Evolutionary conservation across 92 coral and sea anemone genomes (phyloP).

Genomic region (Paragorgia papillata): DNA sequence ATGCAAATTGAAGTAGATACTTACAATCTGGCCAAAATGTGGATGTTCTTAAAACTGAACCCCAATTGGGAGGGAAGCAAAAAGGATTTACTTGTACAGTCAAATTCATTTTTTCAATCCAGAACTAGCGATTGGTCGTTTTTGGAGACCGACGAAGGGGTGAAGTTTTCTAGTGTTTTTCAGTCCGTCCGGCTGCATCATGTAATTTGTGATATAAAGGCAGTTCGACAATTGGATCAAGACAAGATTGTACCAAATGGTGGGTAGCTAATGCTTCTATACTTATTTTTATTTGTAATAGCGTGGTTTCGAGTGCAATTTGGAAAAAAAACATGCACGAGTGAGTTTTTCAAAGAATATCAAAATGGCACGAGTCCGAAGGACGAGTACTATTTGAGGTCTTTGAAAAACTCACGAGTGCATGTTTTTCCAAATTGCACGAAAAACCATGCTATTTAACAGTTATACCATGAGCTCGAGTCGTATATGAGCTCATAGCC

Average conservation of each 20-base stretch:
- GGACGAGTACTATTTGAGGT: too few species aligned
- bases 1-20: slow-evolving; percentile 98
- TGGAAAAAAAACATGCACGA: too few species aligned
- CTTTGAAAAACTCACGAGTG: too few species aligned
- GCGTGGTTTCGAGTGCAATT: too few species aligned
- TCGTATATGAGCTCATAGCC: too few species aligned
- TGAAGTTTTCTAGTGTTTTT: slow-evolving; percentile 70
- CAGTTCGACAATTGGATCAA: slow-evolving; percentile 71
- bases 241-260: slow-evolving; percentile 91
- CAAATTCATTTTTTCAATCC: slow-evolving; percentile 65
- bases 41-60: slow-evolving; percentile 77
- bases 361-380: too few species aligned
- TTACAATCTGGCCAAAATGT: slow-evolving; percentile 83
- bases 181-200: slow-evolving; percentile 80
- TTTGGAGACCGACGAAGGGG: slow-evolving; percentile 79
- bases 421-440: too few species aligned
- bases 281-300: too few species aligned
- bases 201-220: slow-evolving; percentile 84
- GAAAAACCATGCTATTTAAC: too few species aligned
- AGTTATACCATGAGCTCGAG: too few species aligned
- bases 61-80: slow-evolving; percentile 73
- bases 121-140: slow-evolving; percentile 58
- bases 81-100: slow-evolving; percentile 69
- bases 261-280: slow-evolving; percentile 17
- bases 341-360: too few species aligned